phyloP scores from a whole-genome alignment of 2,797 vertebrate genomes.

The Coregonus sp. region DNA sequence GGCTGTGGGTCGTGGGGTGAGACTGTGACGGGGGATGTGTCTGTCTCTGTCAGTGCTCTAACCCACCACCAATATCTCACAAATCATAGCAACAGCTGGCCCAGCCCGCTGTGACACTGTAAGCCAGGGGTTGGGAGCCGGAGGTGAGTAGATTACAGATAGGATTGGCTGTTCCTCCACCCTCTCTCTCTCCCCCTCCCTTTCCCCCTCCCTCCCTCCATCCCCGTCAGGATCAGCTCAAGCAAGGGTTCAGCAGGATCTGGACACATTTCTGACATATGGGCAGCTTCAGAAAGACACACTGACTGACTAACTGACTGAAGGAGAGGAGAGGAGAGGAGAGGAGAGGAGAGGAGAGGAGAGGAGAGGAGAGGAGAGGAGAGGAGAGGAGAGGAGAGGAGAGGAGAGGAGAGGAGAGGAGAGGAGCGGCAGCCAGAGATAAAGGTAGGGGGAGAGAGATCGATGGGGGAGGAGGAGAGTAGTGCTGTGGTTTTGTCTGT shows the following conservation, averaged over 20 bases:
- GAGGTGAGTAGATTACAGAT: slow-evolving; percentile 75
- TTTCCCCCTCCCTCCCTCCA: slow-evolving; percentile 33
- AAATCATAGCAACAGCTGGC: slow-evolving; percentile 75
- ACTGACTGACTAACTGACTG: slow-evolving; percentile 8
- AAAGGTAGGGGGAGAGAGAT: slow-evolving; percentile 27
- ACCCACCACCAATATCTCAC: slow-evolving; percentile 47
- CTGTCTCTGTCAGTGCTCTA: slow-evolving; percentile 10
- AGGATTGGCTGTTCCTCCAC: slow-evolving; percentile 55
- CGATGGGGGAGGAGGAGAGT: not conserved
- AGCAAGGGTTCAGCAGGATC: slow-evolving; percentile 74
- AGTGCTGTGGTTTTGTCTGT: slow-evolving; percentile 23
- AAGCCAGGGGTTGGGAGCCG: slow-evolving; percentile 62
- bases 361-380: no score
- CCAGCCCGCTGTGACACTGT: slow-evolving; percentile 43
- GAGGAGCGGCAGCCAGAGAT: slow-evolving; percentile 21
- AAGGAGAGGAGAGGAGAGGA: slow-evolving; percentile 10
- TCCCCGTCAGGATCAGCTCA: slow-evolving; percentile 63
- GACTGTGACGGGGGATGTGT: not conserved
- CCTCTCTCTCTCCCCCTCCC: slow-evolving; percentile 31
- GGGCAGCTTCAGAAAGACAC: slow-evolving; percentile 49
- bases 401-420: slow-evolving; percentile 16
- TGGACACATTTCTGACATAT: slow-evolving; percentile 80
- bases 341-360: no score
- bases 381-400: not conserved
- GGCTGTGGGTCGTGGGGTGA: not conserved